Base-by-base conservation (phyloP, 2,797 vertebrate species). In the Neoniphon sammara region DNA sequence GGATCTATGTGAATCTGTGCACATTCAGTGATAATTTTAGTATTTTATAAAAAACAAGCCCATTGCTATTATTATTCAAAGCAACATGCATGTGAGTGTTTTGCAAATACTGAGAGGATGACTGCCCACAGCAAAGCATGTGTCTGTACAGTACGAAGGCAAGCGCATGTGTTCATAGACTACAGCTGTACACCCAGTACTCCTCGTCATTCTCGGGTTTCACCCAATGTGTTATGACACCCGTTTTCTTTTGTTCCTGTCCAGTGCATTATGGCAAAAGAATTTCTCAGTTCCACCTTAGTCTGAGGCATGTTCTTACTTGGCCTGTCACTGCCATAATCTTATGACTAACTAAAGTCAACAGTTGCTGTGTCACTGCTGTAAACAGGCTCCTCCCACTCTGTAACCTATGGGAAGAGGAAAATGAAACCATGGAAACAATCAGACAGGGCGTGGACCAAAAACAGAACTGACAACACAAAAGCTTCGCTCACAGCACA, bases 61-160 rank as follows among this genome's bases (percentile, higher is more conserved):
- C 0, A 14, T 12, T 6, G 0, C 1, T 7, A 78, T 86, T 85
- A 86, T 87, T 80, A 88, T 88, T 90, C 74, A 81, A 85, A 87
- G 4, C 4, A 17, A n/a, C 18, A 18, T 14, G 15, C 5, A 15
- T 23, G 61, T 36, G 31, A 5, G 17, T 46, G 39, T 42, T 20
- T 36, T 53, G 2, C 30, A 50, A 64, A 12, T n/a, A n/a, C 18
- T 15, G 20, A 56, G 27, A 31, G 17, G 54, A 57, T 8, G 25
- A 31, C 30, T 8, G 55, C 15, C 55, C 18, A 57, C 30, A 57
- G 55, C 55, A 57, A 57, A 17, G 14, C 21, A 11, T 49, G 46
- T 49, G 25, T 17, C 21, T 61, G 59, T 20, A 7, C 25, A 27
- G 25, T 27, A 27, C 25, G 3, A 34, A 52, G 15, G 9, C 18